A percentile compares a stretch with the other conserved stretches of the same genome.
Conservation (phyloP, 1,140 invertebrate genomes). For the Temnothorax longispinosus region DNA sequence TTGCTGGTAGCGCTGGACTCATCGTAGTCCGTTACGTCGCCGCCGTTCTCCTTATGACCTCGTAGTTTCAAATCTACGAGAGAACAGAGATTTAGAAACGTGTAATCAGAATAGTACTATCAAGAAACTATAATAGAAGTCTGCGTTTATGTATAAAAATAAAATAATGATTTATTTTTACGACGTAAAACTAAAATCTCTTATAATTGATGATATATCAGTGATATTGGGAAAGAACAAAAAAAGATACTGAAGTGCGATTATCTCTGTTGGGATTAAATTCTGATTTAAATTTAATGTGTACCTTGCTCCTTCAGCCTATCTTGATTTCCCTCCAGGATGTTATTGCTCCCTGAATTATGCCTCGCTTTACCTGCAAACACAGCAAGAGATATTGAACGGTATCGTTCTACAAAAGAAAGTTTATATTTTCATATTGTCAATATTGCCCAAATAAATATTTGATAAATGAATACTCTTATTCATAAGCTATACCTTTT, state of each 20-base stretch:
- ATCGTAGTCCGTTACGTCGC: constrained; percentile 78
- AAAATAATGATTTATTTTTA: no score
- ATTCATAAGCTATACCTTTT: constrained; percentile 13
- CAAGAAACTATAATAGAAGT: neutral
- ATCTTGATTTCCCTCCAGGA: constrained; percentile 83
- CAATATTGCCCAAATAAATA: constrained; percentile 38
- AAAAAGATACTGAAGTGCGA: neutral
- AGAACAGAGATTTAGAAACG: neutral
- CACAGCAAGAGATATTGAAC: constrained; percentile 31
- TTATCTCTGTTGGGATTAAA: constrained; percentile 31
- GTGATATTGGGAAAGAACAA: neutral
- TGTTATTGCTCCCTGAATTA: constrained; percentile 80
- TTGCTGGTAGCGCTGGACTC: constrained; percentile 75
- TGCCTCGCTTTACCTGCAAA: constrained; percentile 83
- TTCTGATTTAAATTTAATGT: constrained; percentile 40
- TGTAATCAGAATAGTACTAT: neutral
- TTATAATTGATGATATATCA: neutral
- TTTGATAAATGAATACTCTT: constrained; percentile 26
- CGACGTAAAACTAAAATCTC: neutral
- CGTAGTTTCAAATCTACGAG: constrained; percentile 81
- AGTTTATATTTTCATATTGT: constrained; percentile 38
- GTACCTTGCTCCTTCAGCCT: constrained; percentile 84
- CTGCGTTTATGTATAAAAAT: no score
- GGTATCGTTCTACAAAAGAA: constrained; percentile 1
- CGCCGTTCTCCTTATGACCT: constrained; percentile 78